Evolutionary conservation across 2,113 vertebrate genomes (phyloP).

Genomic region (Leucoraja erinaceus): DNA sequence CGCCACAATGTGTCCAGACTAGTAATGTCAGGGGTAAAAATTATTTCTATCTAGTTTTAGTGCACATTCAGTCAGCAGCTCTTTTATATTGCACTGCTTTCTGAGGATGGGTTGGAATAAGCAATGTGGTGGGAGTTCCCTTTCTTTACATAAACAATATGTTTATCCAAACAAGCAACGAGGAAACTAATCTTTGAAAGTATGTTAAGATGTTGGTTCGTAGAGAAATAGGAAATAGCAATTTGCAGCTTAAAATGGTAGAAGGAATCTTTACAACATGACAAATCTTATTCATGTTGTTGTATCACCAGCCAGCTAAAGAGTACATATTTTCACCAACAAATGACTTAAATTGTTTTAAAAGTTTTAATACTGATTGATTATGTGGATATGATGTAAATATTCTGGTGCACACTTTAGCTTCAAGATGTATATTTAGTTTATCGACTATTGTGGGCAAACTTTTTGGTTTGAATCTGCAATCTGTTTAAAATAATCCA

Average conservation of each 20-base stretch:
- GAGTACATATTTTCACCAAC: not conserved
- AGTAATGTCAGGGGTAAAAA: not conserved
- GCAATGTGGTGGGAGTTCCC: not conserved
- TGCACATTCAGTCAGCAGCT: not conserved
- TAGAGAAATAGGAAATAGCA: too few species aligned
- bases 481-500: not conserved
- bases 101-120: not conserved
- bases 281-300: not conserved
- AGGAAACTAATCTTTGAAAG: not conserved
- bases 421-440: constrained; percentile 21
- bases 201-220: not conserved
- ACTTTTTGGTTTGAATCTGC: constrained; percentile 4
- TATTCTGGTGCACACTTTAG: not conserved
- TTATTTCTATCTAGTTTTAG: not conserved
- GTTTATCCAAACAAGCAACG: not conserved
- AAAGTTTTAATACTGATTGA: not conserved
- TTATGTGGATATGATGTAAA: constrained; percentile 29
- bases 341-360: not conserved
- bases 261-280: not conserved
- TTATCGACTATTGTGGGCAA: not conserved
- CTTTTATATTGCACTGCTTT: not conserved
- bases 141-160: not conserved
- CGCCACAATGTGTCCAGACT: not conserved
- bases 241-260: not conserved
- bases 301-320: not conserved